Evolutionary conservation across 2,888 invertebrate species (phyloP).

Genomic region (Diaprepes abbreviatus): DNA sequence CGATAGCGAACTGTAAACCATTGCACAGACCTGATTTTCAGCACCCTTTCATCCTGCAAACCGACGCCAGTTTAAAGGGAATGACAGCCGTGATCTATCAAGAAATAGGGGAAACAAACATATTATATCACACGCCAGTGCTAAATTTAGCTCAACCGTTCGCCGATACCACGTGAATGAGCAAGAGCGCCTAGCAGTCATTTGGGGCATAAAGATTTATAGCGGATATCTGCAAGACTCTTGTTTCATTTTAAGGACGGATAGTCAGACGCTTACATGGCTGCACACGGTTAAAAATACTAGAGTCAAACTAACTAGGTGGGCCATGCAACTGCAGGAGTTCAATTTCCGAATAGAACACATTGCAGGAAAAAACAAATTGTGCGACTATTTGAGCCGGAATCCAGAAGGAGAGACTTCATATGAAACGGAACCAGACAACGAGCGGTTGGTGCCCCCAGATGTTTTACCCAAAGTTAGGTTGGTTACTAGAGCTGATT

Average conservation of each 20-base stretch:
- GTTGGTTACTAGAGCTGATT: too few species aligned
- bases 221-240: neutral
- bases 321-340: slow-evolving; percentile 2
- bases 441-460: neutral
- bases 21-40: slow-evolving; percentile 16
- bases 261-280: neutral
- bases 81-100: slow-evolving; percentile 27
- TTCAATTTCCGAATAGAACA: slow-evolving; percentile 1
- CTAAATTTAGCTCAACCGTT: neutral
- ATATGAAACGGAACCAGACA: neutral
- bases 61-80: slow-evolving; percentile 4
- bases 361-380: neutral
- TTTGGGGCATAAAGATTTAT: slow-evolving; percentile 5
- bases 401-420: neutral
- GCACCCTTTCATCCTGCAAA: too few species aligned
- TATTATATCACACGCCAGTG: slow-evolving; percentile 5
- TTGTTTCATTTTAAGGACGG: neutral
- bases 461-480: too few species aligned
- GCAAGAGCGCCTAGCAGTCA: slow-evolving; percentile 11
- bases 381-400: slow-evolving; percentile 5
- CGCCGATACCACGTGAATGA: slow-evolving; percentile 15
- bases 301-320: slow-evolving; percentile 1
- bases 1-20: neutral
- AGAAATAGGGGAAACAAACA: neutral
- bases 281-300: slow-evolving; percentile 4